These are phyloP conservation scores for Nematolebias whitei DNA, from an alignment of 2,113 vertebrate species.

Conservation along the genomic window DNA sequence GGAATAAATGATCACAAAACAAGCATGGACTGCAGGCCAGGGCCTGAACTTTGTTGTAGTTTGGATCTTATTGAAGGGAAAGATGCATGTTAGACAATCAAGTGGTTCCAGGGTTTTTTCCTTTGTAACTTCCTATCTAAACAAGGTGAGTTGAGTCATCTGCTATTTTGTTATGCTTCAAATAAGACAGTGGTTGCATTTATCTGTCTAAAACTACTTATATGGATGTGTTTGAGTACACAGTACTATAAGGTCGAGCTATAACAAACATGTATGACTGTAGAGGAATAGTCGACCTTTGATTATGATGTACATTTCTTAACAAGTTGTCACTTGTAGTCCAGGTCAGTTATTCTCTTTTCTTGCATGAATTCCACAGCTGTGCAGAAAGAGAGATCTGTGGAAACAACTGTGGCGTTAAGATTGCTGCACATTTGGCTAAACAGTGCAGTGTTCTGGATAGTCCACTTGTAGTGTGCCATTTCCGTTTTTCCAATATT, in stretches of 20 bases:
- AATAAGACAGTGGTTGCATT: conserved; percentile 39
- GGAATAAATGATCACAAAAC: conserved; percentile 12
- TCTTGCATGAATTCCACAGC: conserved; percentile 64
- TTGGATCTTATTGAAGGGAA: conserved; percentile 36
- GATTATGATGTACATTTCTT: conserved; percentile 39
- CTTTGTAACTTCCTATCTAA: conserved; percentile 41
- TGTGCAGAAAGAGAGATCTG: conserved; percentile 55
- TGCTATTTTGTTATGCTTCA: conserved; percentile 34
- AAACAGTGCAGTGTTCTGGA: conserved; percentile 57
- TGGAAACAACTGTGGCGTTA: conserved; percentile 39
- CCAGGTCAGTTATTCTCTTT: conserved; percentile 59
- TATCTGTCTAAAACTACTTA: conserved; percentile 43
- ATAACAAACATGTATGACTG: conserved; percentile 51
- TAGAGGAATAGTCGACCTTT: conserved; percentile 53
- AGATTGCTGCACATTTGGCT: conserved; percentile 53
- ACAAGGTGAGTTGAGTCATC: conserved; percentile 34
- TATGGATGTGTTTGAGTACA: conserved; percentile 60
- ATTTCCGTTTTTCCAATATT: conserved; percentile 46
- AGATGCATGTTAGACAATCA: conserved; percentile 75
- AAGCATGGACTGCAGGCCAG: conserved; percentile 12
- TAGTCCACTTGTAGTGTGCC: conserved; percentile 71
- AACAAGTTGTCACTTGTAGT: conserved; percentile 60
- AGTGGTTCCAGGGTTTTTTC: conserved; percentile 51
- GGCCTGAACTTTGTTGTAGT: conserved; percentile 11
- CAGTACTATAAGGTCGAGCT: conserved; percentile 43